A percentile compares a stretch with the other conserved stretches of the same genome.
Evolutionary conservation across 2,113 vertebrate genomes (phyloP).

Genomic region (Phalacrocorax carbo): DNA sequence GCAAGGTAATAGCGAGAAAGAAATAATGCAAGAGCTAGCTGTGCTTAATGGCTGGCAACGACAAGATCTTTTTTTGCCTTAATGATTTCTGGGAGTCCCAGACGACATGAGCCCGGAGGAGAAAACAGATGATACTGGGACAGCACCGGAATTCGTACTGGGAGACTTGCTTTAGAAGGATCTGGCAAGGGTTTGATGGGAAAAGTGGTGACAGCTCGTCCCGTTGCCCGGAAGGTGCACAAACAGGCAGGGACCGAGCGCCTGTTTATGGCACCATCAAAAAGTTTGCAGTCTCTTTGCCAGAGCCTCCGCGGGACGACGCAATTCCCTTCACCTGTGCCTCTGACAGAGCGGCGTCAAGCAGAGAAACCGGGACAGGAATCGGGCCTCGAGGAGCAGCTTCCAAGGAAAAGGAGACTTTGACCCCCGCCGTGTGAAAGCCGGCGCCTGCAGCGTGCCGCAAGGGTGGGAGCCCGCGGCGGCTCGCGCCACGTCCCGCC

Average conservation of each 20-base stretch:
- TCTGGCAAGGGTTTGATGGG: neutral
- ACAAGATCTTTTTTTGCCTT: neutral
- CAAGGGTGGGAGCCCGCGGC: too few relatives aligned
- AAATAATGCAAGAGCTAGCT: neutral
- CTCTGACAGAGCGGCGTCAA: neutral
- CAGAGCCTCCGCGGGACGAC: neutral
- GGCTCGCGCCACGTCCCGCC: accelerated
- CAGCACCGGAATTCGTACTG: neutral
- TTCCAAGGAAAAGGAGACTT: neutral
- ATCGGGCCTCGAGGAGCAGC: neutral
- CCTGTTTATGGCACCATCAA: neutral
- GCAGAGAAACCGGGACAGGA: neutral
- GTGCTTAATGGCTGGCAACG: neutral
- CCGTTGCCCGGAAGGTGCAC: neutral
- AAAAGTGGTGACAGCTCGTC: neutral
- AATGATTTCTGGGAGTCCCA: neutral
- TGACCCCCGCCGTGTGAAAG: neutral
- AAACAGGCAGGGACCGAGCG: too few relatives aligned
- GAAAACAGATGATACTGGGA: neutral
- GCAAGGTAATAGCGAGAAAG: neutral
- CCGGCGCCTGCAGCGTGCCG: accelerated
- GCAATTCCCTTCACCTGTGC: neutral
- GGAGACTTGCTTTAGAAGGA: neutral
- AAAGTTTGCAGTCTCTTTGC: neutral
- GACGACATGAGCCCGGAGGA: neutral